Evolutionary conservation across 2,113 vertebrate genomes (phyloP).

Genomic region (Vimba vimba): DNA sequence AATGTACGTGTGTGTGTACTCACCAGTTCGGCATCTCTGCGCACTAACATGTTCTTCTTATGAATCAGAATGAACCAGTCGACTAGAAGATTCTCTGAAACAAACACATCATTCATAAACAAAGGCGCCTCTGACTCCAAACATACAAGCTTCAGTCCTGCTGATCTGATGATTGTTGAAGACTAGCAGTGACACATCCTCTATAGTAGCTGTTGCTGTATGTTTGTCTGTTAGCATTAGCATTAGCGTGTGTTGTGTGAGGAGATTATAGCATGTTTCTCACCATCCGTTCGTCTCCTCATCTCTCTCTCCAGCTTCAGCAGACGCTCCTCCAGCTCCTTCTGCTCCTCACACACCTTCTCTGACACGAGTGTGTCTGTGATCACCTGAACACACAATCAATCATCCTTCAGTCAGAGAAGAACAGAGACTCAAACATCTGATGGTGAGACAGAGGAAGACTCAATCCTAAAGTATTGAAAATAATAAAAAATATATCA

Average conservation of each 20-base stretch:
- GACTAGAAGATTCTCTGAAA: slow-evolving; percentile 83
- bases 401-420: neutral
- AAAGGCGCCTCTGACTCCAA: too few relatives aligned
- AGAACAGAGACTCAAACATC: neutral
- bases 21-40: slow-evolving; percentile 87
- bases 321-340: slow-evolving; percentile 80
- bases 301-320: slow-evolving; percentile 85
- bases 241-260: neutral
- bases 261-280: neutral
- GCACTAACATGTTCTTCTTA: slow-evolving; percentile 84
- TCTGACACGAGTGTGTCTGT: slow-evolving; percentile 80
- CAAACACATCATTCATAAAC: slow-evolving; percentile 16
- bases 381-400: slow-evolving; percentile 78
- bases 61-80: slow-evolving; percentile 91
- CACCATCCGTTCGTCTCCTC: neutral
- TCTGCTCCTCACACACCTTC: slow-evolving; percentile 83
- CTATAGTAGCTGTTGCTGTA: neutral
- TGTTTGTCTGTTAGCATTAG: neutral
- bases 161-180: too few relatives aligned
- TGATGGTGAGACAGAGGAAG: neutral
- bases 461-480: neutral
- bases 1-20: slow-evolving; percentile 66
- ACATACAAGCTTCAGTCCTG: too few relatives aligned
- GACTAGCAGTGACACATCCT: neutral
- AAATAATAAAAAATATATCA: too few relatives aligned